Base-by-base conservation (phyloP, 2,797 vertebrate species). In the Chaetophractus vellerosus region DNA sequence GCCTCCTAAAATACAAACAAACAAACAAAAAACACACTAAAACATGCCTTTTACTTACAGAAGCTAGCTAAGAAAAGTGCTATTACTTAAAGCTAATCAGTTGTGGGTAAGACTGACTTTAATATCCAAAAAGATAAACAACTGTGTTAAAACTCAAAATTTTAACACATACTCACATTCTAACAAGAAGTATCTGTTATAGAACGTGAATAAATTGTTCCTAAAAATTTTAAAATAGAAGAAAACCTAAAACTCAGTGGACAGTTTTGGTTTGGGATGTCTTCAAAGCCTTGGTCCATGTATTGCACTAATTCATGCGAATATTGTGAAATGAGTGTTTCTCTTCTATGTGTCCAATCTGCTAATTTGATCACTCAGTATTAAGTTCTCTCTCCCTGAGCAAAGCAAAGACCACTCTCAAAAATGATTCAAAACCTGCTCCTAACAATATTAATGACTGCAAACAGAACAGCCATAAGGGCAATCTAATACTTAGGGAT, bases 181-280 rank as follows among this genome's bases (percentile, higher is more conserved):
- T 90, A 68, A 72, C 19, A 88, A 69, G 50, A 21, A 61, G 45
- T 33, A 85, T 55, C 63, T 96, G 63, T 59, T 88, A 86, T 21
- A 85, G 2, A 92, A 78, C 19, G 16, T 76, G 33, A 88, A 71
- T 75, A 79, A 59, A 33, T 23, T 71, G 23, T 36, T 69, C 50
- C 76, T 55, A 86, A 93, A 96, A 87, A 50, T 79, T 50, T 28
- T 83, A 64, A 88, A 96, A 66, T 21, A 72, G 45, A 69, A 78
- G 26, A 33, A 90, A 90, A 52, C 21, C 6, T 31, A 63, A 93
- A 76, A 76, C 23, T 79, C 24, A 3, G 9, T 64, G 59, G 69
- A 28, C 16, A 41, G 16, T 31, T 15, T 69, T 45, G 68, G n/a
- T 9, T 64, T 9, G 61, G 93, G 64, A 33, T 36, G 41, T 11